Evolutionary conservation across 2,888 invertebrate species (phyloP), one percentile per base, ranked within the genome.

Genomic region (Cylindroiulus punctatus): DNA sequence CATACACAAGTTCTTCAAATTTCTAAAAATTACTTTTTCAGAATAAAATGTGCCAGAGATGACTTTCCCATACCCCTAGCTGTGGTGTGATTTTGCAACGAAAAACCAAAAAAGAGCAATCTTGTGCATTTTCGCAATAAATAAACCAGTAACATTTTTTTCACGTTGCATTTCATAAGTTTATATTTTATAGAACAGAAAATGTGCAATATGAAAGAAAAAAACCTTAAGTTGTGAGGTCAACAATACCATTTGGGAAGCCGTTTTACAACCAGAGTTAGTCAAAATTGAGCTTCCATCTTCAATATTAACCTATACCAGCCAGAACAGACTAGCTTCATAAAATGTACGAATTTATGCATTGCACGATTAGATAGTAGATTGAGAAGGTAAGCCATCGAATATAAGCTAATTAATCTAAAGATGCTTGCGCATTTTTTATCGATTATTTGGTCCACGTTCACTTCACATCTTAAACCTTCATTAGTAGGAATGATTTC

Each of bases 321-420:
- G 8, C 26, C 12, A 26, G 65, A 22, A 47, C 26, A 26, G 22
- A 8, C 26, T 26, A 8, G 26, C 12, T 26, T 26, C 57, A 22
- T 65, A 7, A 22, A 22, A 12, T 22, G 22, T 26, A 65, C 26
- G 22, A 22, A 26, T 26, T 65, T 65, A 65, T 65, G 22, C 26
- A 22, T 10, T 5, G 22, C 65, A 65, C 26, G 26, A 26, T 26
- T 22, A 65, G 65, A 26, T 26, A 26, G 65, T 1, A 65, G 22
- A 26, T 26, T 0, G 26, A 0, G 65, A 26, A 65, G 65, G 65
- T 26, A 65, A 65, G 65, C 65, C 10, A 7, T 2, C 26, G 22
- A 65, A 65, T 65, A 65, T 26, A 65, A 65, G 65, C 65, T 26
- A 65, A 65, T 65, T 65, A 65, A 65, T 22, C 65, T 26, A 65